Base-by-base conservation (phyloP, 2,797 vertebrate species). In the Syngnathus acus region DNA sequence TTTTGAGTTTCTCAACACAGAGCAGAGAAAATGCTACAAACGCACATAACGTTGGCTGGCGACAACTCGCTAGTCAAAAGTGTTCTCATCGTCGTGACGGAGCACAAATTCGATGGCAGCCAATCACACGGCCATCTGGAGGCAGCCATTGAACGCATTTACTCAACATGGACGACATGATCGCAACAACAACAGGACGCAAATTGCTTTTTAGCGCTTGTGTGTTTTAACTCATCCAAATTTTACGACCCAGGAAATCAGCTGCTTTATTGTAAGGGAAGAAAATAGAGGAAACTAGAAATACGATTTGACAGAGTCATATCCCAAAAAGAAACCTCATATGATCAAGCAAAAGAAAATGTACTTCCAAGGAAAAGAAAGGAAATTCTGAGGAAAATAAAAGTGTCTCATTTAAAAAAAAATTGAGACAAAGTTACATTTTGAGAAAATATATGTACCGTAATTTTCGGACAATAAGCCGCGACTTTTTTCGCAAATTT, bases 121-220 rank as follows among this genome's bases (percentile, higher is more conserved):
- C 60, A 26, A 62, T 62, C 60, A 62, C 21, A 43, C 40, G 60
- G 21, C 42, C 60, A 62, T 62, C 60, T 62, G 60, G 60, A 62
- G 40, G 8, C 26, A 6, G 10, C 3, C 40, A 62, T 62, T 62
- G 60, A 62, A 26, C 11, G 23, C 42, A 45, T 62, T 23, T 62
- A 42, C 39, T 42, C 9, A 14, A 62, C 39, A 23, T 43, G 60
- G 82, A 79, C 78, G 80, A 88, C 84, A 78, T 71, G 76, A 57
- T 68, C 68, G 6, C n/a, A n/a, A n/a, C n/a, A n/a, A 79, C 67
- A 67, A 79, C 47, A 51, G 50, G 50, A 21, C n/a, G 9, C n/a
- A 21, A 51, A 7, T 16, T 47, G 16, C 14, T 16, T 17, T 32
- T 32, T 32, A 32, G 45, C 45, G 5, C n/a, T 51, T 51, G 21